Evolutionary conservation across 1,140 invertebrate species (phyloP), one percentile per base, ranked within the genome.

Genomic region (Lepidurus packardi): DNA sequence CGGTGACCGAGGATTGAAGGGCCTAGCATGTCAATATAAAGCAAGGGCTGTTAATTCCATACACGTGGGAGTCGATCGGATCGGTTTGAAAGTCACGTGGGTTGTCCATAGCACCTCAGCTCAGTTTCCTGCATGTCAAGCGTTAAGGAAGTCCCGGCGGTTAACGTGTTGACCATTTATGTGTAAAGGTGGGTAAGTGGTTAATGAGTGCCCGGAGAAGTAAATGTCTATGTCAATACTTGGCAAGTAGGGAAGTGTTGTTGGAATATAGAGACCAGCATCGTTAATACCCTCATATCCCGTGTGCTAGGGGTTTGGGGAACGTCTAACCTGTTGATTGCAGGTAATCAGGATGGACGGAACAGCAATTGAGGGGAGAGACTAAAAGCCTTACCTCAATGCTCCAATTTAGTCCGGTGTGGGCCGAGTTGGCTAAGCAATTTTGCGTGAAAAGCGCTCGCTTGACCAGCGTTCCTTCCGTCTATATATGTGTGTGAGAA

Each of bases 201-300:
- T 65, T 65, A 65, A 65, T 65, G 16, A 21, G 13, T 65, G 16
- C 53, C 13, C 6, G 21, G 21, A 34, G 3, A 34, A 34, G 34
- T 34, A 34, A 34, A 34, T 34, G 34, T 34, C 34, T 34, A 34
- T 34, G 34, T 34, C 34, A 34, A 21, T 65, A 16, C 8, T 65
- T 65, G 53, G 53, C 53, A n/a, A 21, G 13, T 47, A 7, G 21
- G 21, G 6, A 21, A 21, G 16, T 16, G 8, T 9, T 16, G 34
- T 65, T 21, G 21, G 21, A 21, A 21, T 7, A 65, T 7, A 65
- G 3, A n/a, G 21, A 16, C 53, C 53, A 16, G 13, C 13, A 21
- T 65, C 9, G 10, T 65, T 65, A 65, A 65, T 65, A 65, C 53
- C 53, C 53, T 65, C 53, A 65, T 65, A 65, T 65, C 53, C 53